Evolutionary conservation across 1,140 invertebrate species (phyloP), one percentile per base, ranked within the genome.

Genomic region (Drosophila elegans): DNA sequence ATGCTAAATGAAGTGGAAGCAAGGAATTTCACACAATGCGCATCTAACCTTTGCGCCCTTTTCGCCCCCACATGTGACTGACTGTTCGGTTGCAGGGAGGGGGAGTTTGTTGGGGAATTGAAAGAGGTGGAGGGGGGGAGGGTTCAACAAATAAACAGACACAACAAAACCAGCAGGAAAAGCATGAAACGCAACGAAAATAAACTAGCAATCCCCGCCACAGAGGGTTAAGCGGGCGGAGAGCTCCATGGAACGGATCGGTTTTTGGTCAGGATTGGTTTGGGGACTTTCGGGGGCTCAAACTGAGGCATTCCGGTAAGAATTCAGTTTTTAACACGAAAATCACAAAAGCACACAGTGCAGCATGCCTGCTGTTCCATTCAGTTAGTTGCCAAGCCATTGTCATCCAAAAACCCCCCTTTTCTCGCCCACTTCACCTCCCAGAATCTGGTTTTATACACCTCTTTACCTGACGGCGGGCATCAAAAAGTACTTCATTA

Each of bases 401-500:
- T 59, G 68, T 71, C 68, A 71, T 38, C 61, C 32, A n/a, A 61
- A 52, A 2, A 16, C n/a, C 29, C 29, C 29, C 44, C 7, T 2
- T 12, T 11, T 13, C 39, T 3, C 16, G 3, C 48, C 44, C 16
- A 4, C 13, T 39, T 42, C 12, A 34, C 39, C 12, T 13, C 32
- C 13, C 16, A 11, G 34, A 13, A 4, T 3, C 32, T 7, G 21
- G 1, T 13, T 13, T 51, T 29, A 49, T 49, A 29, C 27, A 12
- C 44, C 10, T 6, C 52, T 42, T 54, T 32, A 12, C 42, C 48
- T 49, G 42, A 46, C 53, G 53, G 52, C 69, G 52, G 66, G 69
- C 77, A 78, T 77, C 77, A 86, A 80, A 86, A 78, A 74, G 74
- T 80, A 86, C 88, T 90, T 90, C 88, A 90, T 90, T 90, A 90